A percentile compares a stretch with the other conserved stretches of the same genome.
Evolutionary conservation across 2,113 vertebrate genomes (phyloP).

Genomic region (Tyto alba): DNA sequence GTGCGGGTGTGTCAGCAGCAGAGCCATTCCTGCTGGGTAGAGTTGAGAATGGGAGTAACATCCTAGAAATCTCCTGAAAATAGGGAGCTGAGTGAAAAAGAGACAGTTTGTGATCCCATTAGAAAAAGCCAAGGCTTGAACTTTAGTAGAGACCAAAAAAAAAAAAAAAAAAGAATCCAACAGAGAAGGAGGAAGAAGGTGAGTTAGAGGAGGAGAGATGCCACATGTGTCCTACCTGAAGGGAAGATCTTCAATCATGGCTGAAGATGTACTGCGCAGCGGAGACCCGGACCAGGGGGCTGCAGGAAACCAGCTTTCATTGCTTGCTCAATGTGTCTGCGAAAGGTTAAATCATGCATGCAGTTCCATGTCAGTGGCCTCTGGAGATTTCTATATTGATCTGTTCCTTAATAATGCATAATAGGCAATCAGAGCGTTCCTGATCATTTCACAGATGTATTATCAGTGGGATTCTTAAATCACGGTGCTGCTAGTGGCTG

Average conservation of each 20-base stretch:
- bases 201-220: neutral
- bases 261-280: neutral
- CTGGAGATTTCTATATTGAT: slow-evolving; percentile 57
- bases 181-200: neutral
- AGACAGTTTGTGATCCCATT: neutral
- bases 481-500: neutral
- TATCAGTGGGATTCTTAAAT: neutral
- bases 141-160: neutral
- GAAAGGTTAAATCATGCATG: neutral
- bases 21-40: neutral
- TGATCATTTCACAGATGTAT: neutral
- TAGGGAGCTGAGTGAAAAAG: neutral
- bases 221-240: fast-evolving
- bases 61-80: neutral
- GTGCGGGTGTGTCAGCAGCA: neutral
- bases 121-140: neutral
- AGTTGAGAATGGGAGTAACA: neutral
- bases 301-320: neutral
- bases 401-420: slow-evolving; percentile 62
- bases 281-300: neutral
- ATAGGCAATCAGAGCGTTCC: slow-evolving; percentile 54
- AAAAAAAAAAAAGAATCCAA: neutral
- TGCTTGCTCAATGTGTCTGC: neutral
- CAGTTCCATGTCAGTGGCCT: neutral
- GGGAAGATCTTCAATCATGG: neutral